Base-by-base conservation (phyloP, 2,797 vertebrate species). In the Falco concolor region DNA sequence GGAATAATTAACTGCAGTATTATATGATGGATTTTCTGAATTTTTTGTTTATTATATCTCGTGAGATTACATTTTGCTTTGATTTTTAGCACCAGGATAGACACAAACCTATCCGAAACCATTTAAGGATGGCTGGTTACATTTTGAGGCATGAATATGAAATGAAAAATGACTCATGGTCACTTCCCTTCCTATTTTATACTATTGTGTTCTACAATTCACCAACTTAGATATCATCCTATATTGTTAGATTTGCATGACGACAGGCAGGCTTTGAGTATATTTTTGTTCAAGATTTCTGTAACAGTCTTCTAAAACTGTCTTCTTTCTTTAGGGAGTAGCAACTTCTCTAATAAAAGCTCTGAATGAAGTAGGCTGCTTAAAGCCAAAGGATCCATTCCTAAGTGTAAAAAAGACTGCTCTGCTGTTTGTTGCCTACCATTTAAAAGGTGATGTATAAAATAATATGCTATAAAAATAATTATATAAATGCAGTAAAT, bases 351-450 rank as follows among this genome's bases (percentile, higher is more conserved):
- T 99, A 54, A 99, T 99, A 96, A 99, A 99, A 98, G 99, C 99
- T 89, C 97, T 99, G 98, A 99, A 98, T 78, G 98, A 99, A 83
- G 98, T 98, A 7, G 99, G 99, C n/a, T 98, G 98, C 96, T 97
- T 99, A 78, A 99, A 99, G 97, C 99, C 99, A 75, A 99, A 99
- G 97, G 98, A 98, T 96, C 99, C 99, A 27, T 99, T 98, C 96
- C 94, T 99, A 75, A 99, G 98, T 87, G 85, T 98, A 89, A 98
- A 98, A 96, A 98, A 96, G 96, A 99, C 99, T 78, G 98, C 98
- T 64, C 97, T 99, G 69, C 95, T 99, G 8, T 99, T 99, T 83
- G 89, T 99, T 44, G 98, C 98, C 19, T 98, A 98, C 92, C 99
- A 99, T 96, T 98, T 99, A 83, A 99, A 99, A 99, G 99, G 99